Evolutionary conservation across 2,797 vertebrate genomes (phyloP), one percentile per base, ranked within the genome.

Genomic region (Muscicapa striata): DNA sequence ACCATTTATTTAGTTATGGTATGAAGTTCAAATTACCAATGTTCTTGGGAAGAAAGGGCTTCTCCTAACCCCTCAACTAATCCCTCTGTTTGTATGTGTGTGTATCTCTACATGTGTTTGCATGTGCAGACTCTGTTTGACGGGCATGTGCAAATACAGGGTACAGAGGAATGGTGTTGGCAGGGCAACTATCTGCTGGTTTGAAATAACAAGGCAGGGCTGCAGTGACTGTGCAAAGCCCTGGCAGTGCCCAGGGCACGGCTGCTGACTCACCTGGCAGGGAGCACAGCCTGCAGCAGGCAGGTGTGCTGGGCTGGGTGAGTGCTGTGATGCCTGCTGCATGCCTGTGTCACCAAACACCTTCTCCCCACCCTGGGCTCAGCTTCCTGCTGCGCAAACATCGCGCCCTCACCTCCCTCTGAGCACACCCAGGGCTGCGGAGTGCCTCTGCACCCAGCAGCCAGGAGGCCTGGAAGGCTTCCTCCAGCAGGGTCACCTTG

Each of bases 71-170:
- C 61, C 76, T 86, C 69, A 55, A 1, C 54, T 72, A 69, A 93
- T 66, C 69, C 66, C 69, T 89, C 38, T 91, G 2, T 85, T 40
- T 74, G 27, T 54, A 13, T 43, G 20, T 34, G 34, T 54, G 5
- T 64, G 0, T 64, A 6, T 26, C 15, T 4, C 9, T 9, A 2
- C 0, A 0, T 29, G 9, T 48, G 17, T 78, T 34, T 64, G 51
- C 48, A 27, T 1, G 43, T 43, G 36, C 19, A 48, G 58, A 49
- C 58, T 61, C 36, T 52, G 58, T 59, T 45, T 67, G 66, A 32
- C 2, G 46, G 68, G 22, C 51, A 18, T 16, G 57, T 68, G 59
- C 57, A 82, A 64, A 36, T 5, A 41, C 0, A 2, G 66, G 58
- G 11, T 40, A 7, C 15, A 32, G 22, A 14, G 79, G n/a, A 61